Percentiles rank a stretch among this genome's conserved stretches.
Conservation (phyloP, 2,797 vertebrate genomes). For the Enoplosus armatus region DNA sequence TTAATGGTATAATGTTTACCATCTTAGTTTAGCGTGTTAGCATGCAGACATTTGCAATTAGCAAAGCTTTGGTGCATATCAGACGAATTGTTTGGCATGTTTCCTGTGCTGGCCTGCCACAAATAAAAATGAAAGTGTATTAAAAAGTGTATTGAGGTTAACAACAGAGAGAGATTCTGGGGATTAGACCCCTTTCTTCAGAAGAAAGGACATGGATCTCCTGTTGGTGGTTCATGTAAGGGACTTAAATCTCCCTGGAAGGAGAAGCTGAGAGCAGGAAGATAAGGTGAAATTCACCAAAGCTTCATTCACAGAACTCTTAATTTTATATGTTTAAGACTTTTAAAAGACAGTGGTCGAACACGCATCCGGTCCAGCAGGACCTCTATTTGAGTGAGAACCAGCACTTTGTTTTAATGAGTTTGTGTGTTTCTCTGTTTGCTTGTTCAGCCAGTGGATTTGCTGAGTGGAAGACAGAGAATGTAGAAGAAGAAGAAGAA, state of each 20-base stretch:
- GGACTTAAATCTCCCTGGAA: no score
- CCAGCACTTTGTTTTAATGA: neutral
- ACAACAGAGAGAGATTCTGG: no score
- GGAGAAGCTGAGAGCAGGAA: neutral
- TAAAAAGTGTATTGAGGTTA: neutral
- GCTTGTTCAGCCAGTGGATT: conserved; percentile 46
- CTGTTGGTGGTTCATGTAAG: no score
- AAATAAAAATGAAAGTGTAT: neutral
- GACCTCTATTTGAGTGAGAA: no score
- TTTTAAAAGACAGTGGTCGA: neutral
- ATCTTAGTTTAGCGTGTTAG: no score
- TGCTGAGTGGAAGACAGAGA: conserved; percentile 43
- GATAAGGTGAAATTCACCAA: neutral
- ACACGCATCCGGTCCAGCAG: no score
- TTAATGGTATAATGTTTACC: no score
- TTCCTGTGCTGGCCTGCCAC: neutral
- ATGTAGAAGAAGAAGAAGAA: conserved; percentile 70
- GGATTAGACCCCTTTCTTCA: no score
- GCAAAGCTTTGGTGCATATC: no score
- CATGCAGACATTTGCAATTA: no score
- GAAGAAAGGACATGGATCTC: neutral
- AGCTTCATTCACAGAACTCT: neutral
- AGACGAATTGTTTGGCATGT: no score
- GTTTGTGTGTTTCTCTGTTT: neutral
- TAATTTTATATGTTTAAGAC: neutral